Percentiles rank a stretch among this genome's conserved stretches.
Conservation (phyloP, 2,113 vertebrate species). For the Oncorhynchus kisutch region DNA sequence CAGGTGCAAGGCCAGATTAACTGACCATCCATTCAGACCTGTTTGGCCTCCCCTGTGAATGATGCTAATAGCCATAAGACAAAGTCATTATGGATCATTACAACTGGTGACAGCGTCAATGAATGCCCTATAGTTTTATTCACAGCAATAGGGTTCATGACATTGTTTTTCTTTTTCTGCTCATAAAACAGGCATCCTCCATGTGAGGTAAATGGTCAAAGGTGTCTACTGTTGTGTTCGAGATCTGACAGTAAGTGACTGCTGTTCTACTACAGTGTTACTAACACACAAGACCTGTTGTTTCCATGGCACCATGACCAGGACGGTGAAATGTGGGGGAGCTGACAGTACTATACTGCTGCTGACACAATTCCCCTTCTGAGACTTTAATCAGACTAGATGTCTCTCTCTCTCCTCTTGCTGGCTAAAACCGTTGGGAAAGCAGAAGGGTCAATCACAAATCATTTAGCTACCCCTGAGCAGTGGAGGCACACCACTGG, state of each 20-base stretch:
- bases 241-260: constrained; percentile 21
- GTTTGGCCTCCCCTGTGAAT: constrained; percentile 35
- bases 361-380: constrained; percentile 26
- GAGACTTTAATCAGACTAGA: constrained; percentile 60
- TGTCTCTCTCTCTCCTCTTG: constrained; percentile 41
- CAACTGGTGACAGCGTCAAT: constrained; percentile 28
- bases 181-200: constrained; percentile 22
- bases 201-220: constrained; percentile 31
- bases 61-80: constrained; percentile 18
- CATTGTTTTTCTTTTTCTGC: neutral
- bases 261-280: constrained; percentile 4
- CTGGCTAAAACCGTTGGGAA: constrained; percentile 12
- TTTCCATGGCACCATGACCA: constrained; percentile 56
- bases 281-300: constrained; percentile 28
- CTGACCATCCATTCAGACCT: constrained; percentile 3
- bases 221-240: constrained; percentile 1
- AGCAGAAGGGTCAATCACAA: constrained; percentile 54
- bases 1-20: constrained; percentile 13
- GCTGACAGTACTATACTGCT: constrained; percentile 36
- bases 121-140: neutral
- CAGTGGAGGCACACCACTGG: constrained; percentile 35
- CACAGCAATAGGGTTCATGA: neutral
- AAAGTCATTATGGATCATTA: constrained; percentile 1
- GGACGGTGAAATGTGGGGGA: constrained; percentile 36
- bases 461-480: constrained; percentile 42